Evolutionary conservation across 2,888 invertebrate genomes (phyloP).

Genomic region (Netelia virgata): DNA sequence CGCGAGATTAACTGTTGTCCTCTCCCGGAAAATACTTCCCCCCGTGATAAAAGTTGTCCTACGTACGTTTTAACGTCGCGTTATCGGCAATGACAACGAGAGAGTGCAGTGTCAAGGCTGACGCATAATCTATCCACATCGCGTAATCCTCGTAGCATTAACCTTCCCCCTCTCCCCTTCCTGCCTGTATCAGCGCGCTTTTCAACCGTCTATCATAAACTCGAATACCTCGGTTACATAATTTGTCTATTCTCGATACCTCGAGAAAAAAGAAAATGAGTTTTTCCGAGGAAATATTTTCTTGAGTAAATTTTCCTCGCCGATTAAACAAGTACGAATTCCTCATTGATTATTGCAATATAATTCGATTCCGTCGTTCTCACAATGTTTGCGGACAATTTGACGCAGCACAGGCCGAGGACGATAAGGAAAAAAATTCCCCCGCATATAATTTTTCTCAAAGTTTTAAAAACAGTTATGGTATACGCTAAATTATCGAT

Average conservation of each 20-base stretch:
- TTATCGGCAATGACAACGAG: conserved; percentile 58
- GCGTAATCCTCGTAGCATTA: conserved; percentile 54
- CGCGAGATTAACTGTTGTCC: neutral
- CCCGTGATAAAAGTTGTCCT: conserved; percentile 52
- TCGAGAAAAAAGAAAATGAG: neutral
- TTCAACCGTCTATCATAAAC: conserved; percentile 19
- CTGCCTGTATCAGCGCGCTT: neutral
- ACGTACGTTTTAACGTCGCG: conserved; percentile 48
- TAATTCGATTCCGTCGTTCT: neutral
- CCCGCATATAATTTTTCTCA: neutral
- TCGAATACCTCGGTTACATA: conserved; percentile 26
- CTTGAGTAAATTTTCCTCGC: neutral
- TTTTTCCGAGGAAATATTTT: neutral
- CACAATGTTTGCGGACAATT: neutral
- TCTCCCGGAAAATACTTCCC: neutral
- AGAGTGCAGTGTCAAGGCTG: conserved; percentile 66
- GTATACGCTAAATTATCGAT: too few species aligned
- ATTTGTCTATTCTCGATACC: neutral
- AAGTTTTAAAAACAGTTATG: too few species aligned
- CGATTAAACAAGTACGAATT: neutral
- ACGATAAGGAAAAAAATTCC: neutral
- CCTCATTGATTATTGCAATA: conserved; percentile 1
- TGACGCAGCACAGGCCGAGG: neutral
- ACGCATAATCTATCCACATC: conserved; percentile 55
- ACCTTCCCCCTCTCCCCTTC: conserved; percentile 9